Base-by-base conservation (phyloP, 2,888 invertebrate genomes). In the Argyresthia goedartella region DNA sequence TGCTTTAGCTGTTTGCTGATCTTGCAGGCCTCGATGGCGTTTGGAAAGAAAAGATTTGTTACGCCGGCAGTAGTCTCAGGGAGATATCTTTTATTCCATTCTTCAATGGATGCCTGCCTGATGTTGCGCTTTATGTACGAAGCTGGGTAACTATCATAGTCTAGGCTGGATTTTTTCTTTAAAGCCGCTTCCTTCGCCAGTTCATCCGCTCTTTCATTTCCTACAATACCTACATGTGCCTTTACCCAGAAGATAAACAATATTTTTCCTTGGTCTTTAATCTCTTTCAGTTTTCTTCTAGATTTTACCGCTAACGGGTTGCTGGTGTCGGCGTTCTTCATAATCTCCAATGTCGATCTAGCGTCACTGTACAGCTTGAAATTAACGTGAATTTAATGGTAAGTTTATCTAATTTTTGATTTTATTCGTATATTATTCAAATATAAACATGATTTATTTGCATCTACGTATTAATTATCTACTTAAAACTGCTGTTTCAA, bases 191-290 rank as follows among this genome's bases (percentile, higher is more conserved):
- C 11, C 14, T 57, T 58, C 3, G 56, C 56, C 0, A 57, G 47
- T 7, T 49, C n/a, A 13, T 58, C 56, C 7, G 55, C 55, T 13
- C 54, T 45, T 14, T 57, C 56, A 13, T 57, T 57, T 0, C 54
- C 56, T n/a, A 11, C 36, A 8, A 41, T 11, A 1, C 55, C 56
- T 1, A 16, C 50, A 10, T 56, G 56, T 1, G 55, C 55, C n/a
- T 48, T 53, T 1, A 56, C 9, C 56, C 56, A 55, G 34, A 15
- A 53, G 1, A 56, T 15, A 4, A 15, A 1, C 11, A 51, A 41
- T 10, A 14, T 16, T 16, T 43, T 41, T 4, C 48, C 48, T 10
- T 1, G 9, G 4, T n/a, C 25, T 15, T 1, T 8, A 1, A 48
- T 41, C 10, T 8, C 11, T 2, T 10, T 8, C 8, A 53, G n/a